phyloP scores from a whole-genome alignment of 2,113 vertebrate species.

The Fulica atra region DNA sequence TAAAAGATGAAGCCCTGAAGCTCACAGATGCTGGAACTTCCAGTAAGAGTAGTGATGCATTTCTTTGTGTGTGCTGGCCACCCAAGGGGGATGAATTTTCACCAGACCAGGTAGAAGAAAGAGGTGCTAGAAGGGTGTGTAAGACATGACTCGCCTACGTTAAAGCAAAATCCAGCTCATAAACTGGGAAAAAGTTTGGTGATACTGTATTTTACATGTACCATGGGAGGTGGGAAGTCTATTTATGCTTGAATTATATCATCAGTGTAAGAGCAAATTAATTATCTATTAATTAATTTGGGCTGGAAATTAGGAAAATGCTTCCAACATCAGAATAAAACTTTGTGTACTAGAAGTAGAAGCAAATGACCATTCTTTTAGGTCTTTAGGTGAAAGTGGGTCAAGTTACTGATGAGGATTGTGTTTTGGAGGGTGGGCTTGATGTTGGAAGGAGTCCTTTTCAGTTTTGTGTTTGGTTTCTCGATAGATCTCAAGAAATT shows the following conservation, averaged over 20 bases:
- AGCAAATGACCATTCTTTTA: background rate
- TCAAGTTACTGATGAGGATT: background rate
- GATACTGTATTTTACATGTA: background rate
- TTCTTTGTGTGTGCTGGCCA: accelerated
- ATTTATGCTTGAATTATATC: background rate
- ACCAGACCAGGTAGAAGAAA: background rate
- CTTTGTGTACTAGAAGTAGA: background rate
- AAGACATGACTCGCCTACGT: background rate
- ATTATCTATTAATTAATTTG: background rate
- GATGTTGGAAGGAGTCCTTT: background rate
- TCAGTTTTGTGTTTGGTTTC: background rate
- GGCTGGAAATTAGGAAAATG: background rate
- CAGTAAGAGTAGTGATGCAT: background rate
- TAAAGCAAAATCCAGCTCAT: background rate
- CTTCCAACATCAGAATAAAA: background rate
- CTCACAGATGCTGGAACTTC: background rate
- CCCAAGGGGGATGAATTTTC: background rate
- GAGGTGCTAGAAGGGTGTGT: background rate
- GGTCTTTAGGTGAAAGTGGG: background rate
- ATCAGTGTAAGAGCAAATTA: background rate
- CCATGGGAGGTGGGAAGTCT: background rate
- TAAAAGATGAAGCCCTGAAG: background rate
- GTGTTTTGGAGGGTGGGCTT: background rate
- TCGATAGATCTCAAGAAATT: background rate
- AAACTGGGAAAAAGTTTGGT: background rate